Percentiles rank a stretch among this genome's conserved stretches.
phyloP scores from a whole-genome alignment of 2,888 invertebrate species.

The Mechanitis messenoides region DNA sequence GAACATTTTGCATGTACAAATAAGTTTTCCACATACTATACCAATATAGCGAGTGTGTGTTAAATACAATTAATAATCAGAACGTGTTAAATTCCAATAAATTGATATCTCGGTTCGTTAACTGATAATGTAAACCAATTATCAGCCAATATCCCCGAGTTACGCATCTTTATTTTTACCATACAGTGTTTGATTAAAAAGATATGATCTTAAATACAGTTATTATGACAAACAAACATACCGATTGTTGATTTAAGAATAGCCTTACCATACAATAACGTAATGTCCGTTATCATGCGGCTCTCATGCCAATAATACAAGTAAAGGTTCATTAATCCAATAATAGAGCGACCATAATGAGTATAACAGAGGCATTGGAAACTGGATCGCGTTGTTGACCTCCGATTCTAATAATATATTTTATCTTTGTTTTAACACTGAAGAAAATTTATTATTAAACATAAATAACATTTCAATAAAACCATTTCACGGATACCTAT shows the following conservation, averaged over 20 bases:
- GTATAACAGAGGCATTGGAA: slow-evolving; percentile 51
- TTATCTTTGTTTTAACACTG: slow-evolving; percentile 46
- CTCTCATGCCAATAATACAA: slow-evolving; percentile 34
- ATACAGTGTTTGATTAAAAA: not conserved
- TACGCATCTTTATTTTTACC: slow-evolving; percentile 27
- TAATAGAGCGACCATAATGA: slow-evolving; percentile 42
- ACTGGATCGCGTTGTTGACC: slow-evolving; percentile 52
- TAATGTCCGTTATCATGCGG: slow-evolving; percentile 27
- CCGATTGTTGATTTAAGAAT: slow-evolving; percentile 19
- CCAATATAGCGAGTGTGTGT: slow-evolving; percentile 23
- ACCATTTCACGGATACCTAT: too few relatives aligned
- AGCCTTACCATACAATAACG: slow-evolving; percentile 24
- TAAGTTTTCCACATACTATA: slow-evolving; percentile 8
- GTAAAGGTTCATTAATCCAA: slow-evolving; percentile 57
- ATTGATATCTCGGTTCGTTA: slow-evolving; percentile 44
- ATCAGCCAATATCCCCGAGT: slow-evolving; percentile 32
- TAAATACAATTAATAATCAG: slow-evolving; percentile 42
- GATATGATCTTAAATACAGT: not conserved
- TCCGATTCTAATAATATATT: slow-evolving; percentile 61
- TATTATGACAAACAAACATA: slow-evolving; percentile 3
- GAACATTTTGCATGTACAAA: slow-evolving; percentile 12
- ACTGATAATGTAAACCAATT: slow-evolving; percentile 43
- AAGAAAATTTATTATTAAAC: slow-evolving; percentile 18
- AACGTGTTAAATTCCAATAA: slow-evolving; percentile 41
- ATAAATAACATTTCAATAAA: not conserved